phyloP scores from a whole-genome alignment of 2,113 vertebrate genomes.

The Camelus bactrianus region DNA sequence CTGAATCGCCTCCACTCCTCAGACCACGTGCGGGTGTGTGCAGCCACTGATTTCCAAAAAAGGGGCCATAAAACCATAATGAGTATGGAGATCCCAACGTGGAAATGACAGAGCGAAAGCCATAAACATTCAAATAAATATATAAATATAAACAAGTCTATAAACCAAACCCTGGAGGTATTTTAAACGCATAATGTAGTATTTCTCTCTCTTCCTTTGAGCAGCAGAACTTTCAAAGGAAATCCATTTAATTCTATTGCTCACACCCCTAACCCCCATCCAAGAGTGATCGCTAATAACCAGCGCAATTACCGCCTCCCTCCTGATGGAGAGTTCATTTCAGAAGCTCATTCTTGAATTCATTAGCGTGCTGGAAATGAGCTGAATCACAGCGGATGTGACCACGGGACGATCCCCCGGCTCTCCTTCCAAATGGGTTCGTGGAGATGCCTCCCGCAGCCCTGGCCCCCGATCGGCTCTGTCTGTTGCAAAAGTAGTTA shows the following conservation, averaged over 20 bases:
- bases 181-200: constrained; percentile 82
- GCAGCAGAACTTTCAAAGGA: constrained; percentile 85
- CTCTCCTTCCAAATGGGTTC: not conserved
- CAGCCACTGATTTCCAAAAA: constrained; percentile 85
- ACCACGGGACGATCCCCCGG: not conserved
- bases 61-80: constrained; percentile 87
- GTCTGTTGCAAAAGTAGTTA: not conserved
- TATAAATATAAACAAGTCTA: constrained; percentile 86
- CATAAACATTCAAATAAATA: constrained; percentile 88
- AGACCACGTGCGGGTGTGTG: constrained; percentile 67
- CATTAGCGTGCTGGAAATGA: constrained; percentile 62
- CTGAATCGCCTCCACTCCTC: constrained; percentile 76
- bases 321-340: constrained; percentile 60
- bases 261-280: constrained; percentile 83
- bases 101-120: constrained; percentile 84
- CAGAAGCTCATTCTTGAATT: constrained; percentile 70
- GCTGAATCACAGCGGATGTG: not conserved
- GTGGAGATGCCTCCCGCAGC: not conserved
- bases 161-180: constrained; percentile 87
- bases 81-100: constrained; percentile 82
- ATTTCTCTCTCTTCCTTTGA: constrained; percentile 85
- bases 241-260: constrained; percentile 86
- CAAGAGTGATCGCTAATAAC: constrained; percentile 82
- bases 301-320: constrained; percentile 75
- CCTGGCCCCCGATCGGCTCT: not conserved